phyloP scores from a whole-genome alignment of 2,797 vertebrate species.

The Pangasius krempfi region DNA sequence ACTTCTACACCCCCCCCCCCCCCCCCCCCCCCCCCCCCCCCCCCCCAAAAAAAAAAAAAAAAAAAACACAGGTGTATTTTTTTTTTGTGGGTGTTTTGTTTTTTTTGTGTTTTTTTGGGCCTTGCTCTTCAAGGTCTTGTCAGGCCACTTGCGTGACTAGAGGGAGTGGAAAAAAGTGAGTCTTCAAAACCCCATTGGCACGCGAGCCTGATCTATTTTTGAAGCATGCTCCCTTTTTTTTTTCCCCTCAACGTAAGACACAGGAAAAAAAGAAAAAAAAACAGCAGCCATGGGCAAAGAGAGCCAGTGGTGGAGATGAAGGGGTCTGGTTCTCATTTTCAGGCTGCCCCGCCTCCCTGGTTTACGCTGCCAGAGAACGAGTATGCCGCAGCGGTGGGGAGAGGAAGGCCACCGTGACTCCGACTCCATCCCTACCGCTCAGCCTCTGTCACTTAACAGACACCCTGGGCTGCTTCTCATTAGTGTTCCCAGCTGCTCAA shows the following conservation, averaged over 20 bases:
- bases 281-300: constrained; percentile 75
- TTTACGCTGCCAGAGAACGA: constrained; percentile 74
- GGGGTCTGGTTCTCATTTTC: constrained; percentile 84
- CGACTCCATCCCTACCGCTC: constrained; percentile 72
- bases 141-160: constrained; percentile 84
- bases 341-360: constrained; percentile 72
- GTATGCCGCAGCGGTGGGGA: constrained; percentile 43
- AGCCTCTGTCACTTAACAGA: constrained; percentile 79
- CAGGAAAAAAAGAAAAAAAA: constrained; percentile 49
- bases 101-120: too few species aligned
- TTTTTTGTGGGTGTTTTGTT: too few species aligned
- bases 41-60: constrained; percentile 37
- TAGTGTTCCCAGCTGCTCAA: constrained; percentile 73
- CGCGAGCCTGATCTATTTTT: constrained; percentile 84
- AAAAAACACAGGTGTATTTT: too few species aligned
- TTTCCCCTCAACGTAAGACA: constrained; percentile 66
- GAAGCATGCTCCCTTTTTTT: constrained; percentile 73
- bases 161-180: constrained; percentile 74
- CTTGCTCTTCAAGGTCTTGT: constrained; percentile 72
- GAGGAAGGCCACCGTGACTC: constrained; percentile 59
- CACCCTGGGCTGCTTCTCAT: constrained; percentile 74
- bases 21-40: constrained; percentile 55
- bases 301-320: constrained; percentile 77
- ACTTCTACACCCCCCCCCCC: constrained; percentile 51
- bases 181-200: constrained; percentile 80